Percentiles rank a stretch among this genome's conserved stretches.
Conservation (phyloP, 2,113 vertebrate species). For the Pterocles burchelli region DNA sequence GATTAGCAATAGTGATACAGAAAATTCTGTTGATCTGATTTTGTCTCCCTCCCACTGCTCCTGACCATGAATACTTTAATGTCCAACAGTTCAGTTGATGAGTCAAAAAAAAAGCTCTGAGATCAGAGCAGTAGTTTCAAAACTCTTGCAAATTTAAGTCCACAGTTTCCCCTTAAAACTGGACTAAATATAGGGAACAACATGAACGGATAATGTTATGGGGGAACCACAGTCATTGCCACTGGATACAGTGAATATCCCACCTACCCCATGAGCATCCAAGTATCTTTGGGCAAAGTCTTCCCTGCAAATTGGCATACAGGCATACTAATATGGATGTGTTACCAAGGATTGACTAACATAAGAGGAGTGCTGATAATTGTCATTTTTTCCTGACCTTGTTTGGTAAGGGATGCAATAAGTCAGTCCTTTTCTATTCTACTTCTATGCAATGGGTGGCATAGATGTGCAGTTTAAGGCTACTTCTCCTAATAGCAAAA, state of each 20-base stretch:
- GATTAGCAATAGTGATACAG: not conserved
- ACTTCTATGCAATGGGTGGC: not conserved
- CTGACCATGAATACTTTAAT: not conserved
- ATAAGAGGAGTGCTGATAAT: not conserved
- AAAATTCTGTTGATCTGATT: constrained; percentile 1
- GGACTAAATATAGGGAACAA: not conserved
- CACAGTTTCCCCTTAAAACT: not conserved
- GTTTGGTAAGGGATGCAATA: not conserved
- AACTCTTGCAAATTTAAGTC: not conserved
- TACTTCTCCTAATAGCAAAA: not conserved
- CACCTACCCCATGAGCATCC: not conserved
- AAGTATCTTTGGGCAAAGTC: not conserved
- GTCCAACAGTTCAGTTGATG: not conserved
- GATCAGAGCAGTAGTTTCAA: not conserved
- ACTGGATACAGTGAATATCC: not conserved
- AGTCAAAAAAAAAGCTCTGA: not conserved
- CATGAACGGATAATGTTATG: not conserved
- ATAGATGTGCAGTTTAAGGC: not conserved
- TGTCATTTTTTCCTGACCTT: not conserved
- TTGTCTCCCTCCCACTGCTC: not conserved
- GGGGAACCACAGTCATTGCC: not conserved
- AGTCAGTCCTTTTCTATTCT: not conserved
- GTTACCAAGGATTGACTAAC: not conserved
- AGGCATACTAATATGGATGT: not conserved
- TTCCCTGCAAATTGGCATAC: not conserved